Evolutionary conservation across 2,797 vertebrate species (phyloP).

Genomic region (Neostethus bicornis): DNA sequence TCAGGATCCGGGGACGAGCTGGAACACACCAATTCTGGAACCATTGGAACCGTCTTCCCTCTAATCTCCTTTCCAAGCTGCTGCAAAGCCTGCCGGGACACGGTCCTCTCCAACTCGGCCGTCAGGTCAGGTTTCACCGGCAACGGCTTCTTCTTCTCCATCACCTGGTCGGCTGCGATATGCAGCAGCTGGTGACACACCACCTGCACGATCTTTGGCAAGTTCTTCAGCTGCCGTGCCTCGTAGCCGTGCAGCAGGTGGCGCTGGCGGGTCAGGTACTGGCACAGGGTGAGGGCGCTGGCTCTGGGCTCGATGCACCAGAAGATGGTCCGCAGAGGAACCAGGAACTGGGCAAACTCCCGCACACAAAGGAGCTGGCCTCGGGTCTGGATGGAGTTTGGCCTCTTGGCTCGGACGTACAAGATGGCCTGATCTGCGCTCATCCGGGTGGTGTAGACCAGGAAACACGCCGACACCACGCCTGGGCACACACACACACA

Average conservation of each 20-base stretch:
- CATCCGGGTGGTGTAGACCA: slow-evolving; percentile 96
- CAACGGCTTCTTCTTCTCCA: slow-evolving; percentile 78
- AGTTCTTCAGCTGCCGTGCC: slow-evolving; percentile 90
- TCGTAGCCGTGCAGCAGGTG: slow-evolving; percentile 96
- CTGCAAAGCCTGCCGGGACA: slow-evolving; percentile 87
- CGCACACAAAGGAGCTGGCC: slow-evolving; percentile 92
- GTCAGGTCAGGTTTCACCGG: slow-evolving; percentile 86
- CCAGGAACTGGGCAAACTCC: slow-evolving; percentile 94
- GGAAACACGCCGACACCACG: slow-evolving; percentile 93
- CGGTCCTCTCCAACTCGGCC: slow-evolving; percentile 90
- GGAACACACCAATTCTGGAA: slow-evolving; percentile 53
- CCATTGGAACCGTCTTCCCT: slow-evolving; percentile 81
- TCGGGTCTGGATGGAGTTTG: slow-evolving; percentile 95
- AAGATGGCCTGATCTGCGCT: slow-evolving; percentile 95
- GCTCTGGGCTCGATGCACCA: slow-evolving; percentile 87
- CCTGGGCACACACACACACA: too few relatives aligned
- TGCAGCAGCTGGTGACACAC: slow-evolving; percentile 88
- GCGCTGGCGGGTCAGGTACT: slow-evolving; percentile 93
- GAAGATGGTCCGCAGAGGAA: slow-evolving; percentile 90
- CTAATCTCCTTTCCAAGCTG: slow-evolving; percentile 85
- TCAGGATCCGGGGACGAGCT: slow-evolving; percentile 50
- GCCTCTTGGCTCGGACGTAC: slow-evolving; percentile 92
- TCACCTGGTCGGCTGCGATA: slow-evolving; percentile 88
- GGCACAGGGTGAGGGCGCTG: slow-evolving; percentile 86
- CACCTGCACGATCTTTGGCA: slow-evolving; percentile 93